A percentile compares a stretch with the other conserved stretches of the same genome.
Evolutionary conservation across 2,797 vertebrate genomes (phyloP).

Genomic region (Scyliorhinus canicula): DNA sequence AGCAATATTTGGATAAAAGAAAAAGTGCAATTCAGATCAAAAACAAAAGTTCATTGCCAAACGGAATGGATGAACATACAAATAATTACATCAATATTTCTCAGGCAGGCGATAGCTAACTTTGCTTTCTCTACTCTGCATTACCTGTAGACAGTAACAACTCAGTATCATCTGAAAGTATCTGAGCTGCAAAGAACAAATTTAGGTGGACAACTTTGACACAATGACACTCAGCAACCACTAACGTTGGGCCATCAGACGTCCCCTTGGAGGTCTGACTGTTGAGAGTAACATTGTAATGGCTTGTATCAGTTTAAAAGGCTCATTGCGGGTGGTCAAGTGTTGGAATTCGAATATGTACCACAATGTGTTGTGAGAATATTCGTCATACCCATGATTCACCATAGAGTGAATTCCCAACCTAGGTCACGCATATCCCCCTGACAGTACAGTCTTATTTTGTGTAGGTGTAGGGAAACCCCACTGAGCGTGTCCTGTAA

Average conservation of each 20-base stretch:
- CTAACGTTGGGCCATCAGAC: not conserved
- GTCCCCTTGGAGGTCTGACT: not conserved
- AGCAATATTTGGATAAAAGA: not conserved
- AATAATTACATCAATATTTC: not conserved
- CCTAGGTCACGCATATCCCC: not conserved
- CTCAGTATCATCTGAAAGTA: not conserved
- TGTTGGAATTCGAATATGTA: not conserved
- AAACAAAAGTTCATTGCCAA: not conserved
- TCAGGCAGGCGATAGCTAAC: not conserved
- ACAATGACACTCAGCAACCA: not conserved
- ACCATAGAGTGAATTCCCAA: not conserved
- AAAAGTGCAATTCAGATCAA: not conserved
- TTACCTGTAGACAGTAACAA: not conserved
- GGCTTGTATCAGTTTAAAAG: not conserved
- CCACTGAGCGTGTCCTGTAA: not conserved
- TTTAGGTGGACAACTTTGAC: not conserved
- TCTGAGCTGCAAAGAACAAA: not conserved
- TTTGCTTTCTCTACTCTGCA: not conserved
- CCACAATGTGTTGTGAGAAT: not conserved
- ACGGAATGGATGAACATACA: not conserved
- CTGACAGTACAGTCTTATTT: not conserved
- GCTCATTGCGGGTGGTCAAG: not conserved
- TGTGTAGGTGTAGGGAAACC: not conserved
- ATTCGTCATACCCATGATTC: not conserved
- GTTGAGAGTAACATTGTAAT: not conserved